Evolutionary conservation across 2,113 vertebrate species (phyloP).

Genomic region (Ameiurus melas): DNA sequence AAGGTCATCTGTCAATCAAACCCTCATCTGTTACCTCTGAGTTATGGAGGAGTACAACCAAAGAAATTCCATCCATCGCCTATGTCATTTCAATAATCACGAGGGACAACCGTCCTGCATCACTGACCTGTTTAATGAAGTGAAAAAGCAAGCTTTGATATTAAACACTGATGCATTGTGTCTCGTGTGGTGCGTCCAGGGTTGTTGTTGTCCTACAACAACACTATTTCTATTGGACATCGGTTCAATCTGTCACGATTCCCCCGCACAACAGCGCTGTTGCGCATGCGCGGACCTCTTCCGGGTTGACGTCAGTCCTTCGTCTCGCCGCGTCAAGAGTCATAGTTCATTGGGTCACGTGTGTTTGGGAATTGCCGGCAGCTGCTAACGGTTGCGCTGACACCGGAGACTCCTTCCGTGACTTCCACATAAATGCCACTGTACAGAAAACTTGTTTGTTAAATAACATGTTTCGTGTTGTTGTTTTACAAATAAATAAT

Average conservation of each 20-base stretch:
- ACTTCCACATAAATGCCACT: not conserved
- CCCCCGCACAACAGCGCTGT: too few relatives aligned
- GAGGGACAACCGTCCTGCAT: constrained; percentile 13
- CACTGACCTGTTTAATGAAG: not conserved
- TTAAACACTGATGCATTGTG: not conserved
- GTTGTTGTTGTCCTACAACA: not conserved
- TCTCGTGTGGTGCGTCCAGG: not conserved
- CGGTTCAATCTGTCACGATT: too few relatives aligned
- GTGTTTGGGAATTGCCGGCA: too few relatives aligned
- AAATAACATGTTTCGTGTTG: not conserved
- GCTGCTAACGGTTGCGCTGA: too few relatives aligned
- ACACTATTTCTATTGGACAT: not conserved
- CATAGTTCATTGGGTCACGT: too few relatives aligned
- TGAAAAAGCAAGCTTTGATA: not conserved
- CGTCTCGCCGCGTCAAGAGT: too few relatives aligned
- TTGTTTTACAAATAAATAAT: too few relatives aligned
- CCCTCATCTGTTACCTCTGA: not conserved
- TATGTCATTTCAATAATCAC: not conserved
- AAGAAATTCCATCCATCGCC: not conserved
- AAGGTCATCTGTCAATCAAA: constrained; percentile 20
- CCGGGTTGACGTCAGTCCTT: too few relatives aligned
- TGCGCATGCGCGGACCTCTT: too few relatives aligned
- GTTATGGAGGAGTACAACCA: not conserved
- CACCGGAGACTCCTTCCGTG: not conserved
- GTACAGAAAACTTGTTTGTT: not conserved